Conservation (phyloP, 2,113 vertebrate genomes). For the Gobiocypris rarus region DNA sequence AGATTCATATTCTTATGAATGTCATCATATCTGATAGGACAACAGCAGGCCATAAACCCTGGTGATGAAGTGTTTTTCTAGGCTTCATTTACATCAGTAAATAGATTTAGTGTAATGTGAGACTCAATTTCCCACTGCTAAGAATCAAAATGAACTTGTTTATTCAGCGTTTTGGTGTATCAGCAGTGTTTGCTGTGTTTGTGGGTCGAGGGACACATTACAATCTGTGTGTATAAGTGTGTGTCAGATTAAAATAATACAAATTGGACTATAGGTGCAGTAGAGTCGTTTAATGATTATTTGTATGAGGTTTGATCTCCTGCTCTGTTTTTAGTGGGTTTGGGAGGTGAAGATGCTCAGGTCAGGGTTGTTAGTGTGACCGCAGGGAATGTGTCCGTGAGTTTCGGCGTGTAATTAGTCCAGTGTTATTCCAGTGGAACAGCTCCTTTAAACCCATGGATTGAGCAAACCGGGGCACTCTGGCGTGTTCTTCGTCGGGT, state of each 20-base stretch:
- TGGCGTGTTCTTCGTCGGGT: background rate
- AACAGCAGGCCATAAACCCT: background rate
- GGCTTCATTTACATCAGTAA: background rate
- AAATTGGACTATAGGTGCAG: background rate
- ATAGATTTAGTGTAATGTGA: background rate
- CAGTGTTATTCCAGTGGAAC: conserved; percentile 1
- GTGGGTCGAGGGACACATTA: too few relatives aligned
- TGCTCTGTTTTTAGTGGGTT: background rate
- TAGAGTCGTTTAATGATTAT: background rate
- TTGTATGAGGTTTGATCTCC: background rate
- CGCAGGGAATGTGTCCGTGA: background rate
- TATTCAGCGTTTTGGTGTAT: background rate
- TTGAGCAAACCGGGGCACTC: background rate
- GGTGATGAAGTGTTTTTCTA: background rate
- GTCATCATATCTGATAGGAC: background rate
- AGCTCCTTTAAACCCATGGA: conserved; percentile 1
- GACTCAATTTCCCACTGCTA: background rate
- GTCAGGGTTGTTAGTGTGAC: background rate
- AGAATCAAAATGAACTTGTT: background rate
- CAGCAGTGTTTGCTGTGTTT: too few relatives aligned
- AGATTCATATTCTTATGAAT: background rate
- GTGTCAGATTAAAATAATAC: too few relatives aligned
- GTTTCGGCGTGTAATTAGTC: background rate
- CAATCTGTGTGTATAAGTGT: too few relatives aligned
- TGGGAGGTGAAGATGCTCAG: background rate